phyloP scores from a whole-genome alignment of 2,113 vertebrate species.

The Noturus placidus region DNA sequence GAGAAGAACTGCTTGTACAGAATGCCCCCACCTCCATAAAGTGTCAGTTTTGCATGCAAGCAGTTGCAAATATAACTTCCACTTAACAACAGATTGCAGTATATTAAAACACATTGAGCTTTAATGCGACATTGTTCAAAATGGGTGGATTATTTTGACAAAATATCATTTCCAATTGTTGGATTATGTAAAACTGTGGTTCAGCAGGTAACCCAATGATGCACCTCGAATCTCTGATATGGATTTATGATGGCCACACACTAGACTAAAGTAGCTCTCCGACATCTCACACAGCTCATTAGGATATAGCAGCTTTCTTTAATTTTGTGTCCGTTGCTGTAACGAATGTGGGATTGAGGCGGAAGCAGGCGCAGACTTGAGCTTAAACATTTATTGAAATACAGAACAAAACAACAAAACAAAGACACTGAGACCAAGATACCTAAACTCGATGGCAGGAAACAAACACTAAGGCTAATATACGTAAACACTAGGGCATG shows the following conservation, averaged over 20 bases:
- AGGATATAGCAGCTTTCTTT: not conserved
- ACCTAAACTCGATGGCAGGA: no score
- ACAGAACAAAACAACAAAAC: no score
- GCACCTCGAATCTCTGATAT: not conserved
- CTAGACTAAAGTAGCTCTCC: no score
- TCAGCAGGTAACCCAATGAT: not conserved
- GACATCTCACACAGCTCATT: not conserved
- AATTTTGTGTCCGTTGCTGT: no score
- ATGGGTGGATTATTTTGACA: not conserved
- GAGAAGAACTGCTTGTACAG: not conserved
- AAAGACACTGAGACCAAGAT: no score
- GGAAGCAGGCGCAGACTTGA: no score
- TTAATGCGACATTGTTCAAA: not conserved
- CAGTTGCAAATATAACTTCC: not conserved
- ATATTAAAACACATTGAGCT: not conserved
- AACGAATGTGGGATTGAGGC: no score
- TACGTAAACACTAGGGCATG: no score
- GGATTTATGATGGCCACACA: not conserved
- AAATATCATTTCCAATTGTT: not conserved
- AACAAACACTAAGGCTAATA: no score
- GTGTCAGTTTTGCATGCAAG: no score
- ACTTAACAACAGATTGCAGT: not conserved
- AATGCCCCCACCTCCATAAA: not conserved
- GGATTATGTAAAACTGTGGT: not conserved
- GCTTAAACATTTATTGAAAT: no score